phyloP scores from a whole-genome alignment of 37 sponge, comb jelly and placozoan species.

The Chondrilla cf. caribensis region DNA sequence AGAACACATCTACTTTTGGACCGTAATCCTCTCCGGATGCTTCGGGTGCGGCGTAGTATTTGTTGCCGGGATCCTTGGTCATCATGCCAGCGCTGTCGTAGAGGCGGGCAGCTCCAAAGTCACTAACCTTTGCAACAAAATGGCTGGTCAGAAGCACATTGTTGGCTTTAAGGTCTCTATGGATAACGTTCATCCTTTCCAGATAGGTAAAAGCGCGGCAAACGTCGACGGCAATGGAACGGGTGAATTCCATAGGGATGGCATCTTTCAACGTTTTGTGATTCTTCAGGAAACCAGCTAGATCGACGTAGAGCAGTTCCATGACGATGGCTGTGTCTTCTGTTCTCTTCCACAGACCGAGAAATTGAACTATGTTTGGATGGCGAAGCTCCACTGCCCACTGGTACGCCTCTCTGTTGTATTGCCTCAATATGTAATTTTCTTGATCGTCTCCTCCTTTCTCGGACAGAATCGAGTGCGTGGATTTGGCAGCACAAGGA shows the following conservation, averaged over 20 bases:
- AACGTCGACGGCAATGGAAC: background rate
- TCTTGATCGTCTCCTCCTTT: too few relatives aligned
- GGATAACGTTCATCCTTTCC: background rate
- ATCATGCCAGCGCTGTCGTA: background rate
- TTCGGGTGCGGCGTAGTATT: background rate
- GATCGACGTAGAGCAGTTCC: background rate
- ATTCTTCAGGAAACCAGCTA: background rate
- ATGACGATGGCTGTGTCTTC: background rate
- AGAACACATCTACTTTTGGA: background rate
- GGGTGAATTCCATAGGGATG: background rate
- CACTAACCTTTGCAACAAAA: slow-evolving; percentile 16
- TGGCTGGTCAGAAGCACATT: background rate
- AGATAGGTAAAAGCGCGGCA: background rate
- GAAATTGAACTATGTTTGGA: background rate
- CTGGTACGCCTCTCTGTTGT: background rate
- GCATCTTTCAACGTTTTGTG: background rate
- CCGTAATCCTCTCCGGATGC: background rate
- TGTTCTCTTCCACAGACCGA: slow-evolving; percentile 1
- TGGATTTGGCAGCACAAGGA: too few relatives aligned
- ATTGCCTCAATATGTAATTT: too few relatives aligned
- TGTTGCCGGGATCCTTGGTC: background rate
- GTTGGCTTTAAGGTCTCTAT: background rate
- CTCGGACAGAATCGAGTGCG: too few relatives aligned
- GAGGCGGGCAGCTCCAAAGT: background rate
- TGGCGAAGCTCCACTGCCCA: background rate